Conservation (phyloP, 2,113 vertebrate genomes). For the Lontra canadensis region DNA sequence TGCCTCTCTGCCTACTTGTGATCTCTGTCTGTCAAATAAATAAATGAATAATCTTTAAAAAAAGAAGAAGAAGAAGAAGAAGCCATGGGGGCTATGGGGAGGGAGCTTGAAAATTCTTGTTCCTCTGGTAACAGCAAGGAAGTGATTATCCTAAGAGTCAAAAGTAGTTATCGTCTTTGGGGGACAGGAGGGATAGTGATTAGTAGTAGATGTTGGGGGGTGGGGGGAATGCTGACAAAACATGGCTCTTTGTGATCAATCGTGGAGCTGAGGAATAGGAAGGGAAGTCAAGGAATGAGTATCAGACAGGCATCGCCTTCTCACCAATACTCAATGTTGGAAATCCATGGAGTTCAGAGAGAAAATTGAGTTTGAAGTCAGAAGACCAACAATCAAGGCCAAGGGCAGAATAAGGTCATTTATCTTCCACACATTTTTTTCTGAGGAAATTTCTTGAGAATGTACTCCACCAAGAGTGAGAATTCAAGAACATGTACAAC, state of each 20-base stretch:
- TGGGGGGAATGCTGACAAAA: neutral
- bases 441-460: conserved; percentile 33
- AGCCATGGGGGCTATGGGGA: neutral
- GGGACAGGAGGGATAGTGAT: neutral
- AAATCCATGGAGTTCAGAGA: neutral
- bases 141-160: neutral
- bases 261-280: neutral
- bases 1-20: no score
- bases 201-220: neutral
- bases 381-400: neutral
- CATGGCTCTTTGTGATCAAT: neutral
- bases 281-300: neutral
- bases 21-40: no score
- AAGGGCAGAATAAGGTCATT: neutral
- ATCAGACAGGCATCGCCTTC: neutral
- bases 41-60: no score
- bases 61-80: neutral
- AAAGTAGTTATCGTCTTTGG: neutral
- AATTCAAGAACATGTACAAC: neutral
- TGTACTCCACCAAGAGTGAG: neutral
- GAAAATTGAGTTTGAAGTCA: conserved; percentile 9
- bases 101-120: neutral
- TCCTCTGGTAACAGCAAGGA: neutral
- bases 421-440: neutral
- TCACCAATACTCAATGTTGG: neutral